Conservation (phyloP, 2,797 vertebrate genomes). For the Labeo calbasu region DNA sequence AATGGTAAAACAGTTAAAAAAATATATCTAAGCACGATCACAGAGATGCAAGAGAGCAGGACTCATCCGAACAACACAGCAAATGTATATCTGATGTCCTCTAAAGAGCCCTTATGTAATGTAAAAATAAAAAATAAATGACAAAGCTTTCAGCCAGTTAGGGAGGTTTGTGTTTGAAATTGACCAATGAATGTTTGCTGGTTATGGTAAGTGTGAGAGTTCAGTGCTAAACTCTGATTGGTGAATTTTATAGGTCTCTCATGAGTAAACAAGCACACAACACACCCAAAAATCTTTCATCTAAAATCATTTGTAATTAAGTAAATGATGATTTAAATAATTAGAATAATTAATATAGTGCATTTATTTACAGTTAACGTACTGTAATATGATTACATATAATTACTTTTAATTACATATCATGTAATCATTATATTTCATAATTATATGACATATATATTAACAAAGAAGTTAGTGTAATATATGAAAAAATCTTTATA, state of each 20-base stretch:
- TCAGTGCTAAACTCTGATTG: background rate
- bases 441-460: no score
- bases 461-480: no score
- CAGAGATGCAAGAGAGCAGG: background rate
- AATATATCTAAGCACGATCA: background rate
- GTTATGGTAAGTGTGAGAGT: background rate
- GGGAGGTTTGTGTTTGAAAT: background rate
- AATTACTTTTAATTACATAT: no score
- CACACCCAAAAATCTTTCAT: background rate
- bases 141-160: background rate
- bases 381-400: no score
- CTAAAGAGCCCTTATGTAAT: background rate
- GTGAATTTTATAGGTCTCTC: background rate
- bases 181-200: background rate
- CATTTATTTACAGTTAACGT: background rate
- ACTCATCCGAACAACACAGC: no score
- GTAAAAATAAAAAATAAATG: background rate
- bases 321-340: no score
- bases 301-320: no score
- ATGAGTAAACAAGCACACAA: background rate
- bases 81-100: background rate
- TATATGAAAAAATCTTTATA: no score
- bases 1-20: background rate
- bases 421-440: no score
- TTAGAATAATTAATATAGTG: background rate